Evolutionary conservation across 2,113 vertebrate species (phyloP), one percentile per base, ranked within the genome.

Genomic region (Electrona antarctica): DNA sequence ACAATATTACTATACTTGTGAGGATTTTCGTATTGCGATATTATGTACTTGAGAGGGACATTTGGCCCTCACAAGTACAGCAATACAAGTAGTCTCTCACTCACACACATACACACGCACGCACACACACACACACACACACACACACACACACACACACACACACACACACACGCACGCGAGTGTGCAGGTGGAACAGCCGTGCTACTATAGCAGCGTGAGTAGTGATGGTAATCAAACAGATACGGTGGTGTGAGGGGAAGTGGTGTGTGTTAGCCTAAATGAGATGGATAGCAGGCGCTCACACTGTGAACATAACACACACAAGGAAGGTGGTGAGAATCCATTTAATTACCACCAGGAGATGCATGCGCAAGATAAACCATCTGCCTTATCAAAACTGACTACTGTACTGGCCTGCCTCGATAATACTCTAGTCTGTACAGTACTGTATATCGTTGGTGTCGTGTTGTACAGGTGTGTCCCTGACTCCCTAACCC

Each of bases 291-390:
- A 88, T 86, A 84, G 84, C 66, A 86, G 85, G 79, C 60, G 69
- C 60, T 8, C 65, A 68, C 29, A 73, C 79, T 84, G 82, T 73
- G 78, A 87, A 67, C 6, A 2, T 51, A 83, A 74, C 69, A 52
- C 87, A 52, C 87, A 78, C 81, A 78, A 72, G 59, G 77, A 89
- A 87, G 80, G 79, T 79, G 79, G 65, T 80, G 79, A 74, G 80
- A 86, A 89, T 87, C 80, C 80, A 88, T 84, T 84, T 7, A 86
- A 89, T 90, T 87, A 81, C 56, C 64, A 84, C 64, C 57, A 72
- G 71, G 83, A 88, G 88, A 89, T 90, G 85, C 78, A 88, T 86
- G 71, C 78, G 67, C 83, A 79, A 85, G 76, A 90, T 80, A 74
- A 77, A 84, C 75, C 86, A 85, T 90, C 85, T 86, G 85, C 72